These are phyloP conservation scores for Drosophila bocqueti DNA, from an alignment of 1,140 invertebrate species.

Conservation along the genomic window DNA sequence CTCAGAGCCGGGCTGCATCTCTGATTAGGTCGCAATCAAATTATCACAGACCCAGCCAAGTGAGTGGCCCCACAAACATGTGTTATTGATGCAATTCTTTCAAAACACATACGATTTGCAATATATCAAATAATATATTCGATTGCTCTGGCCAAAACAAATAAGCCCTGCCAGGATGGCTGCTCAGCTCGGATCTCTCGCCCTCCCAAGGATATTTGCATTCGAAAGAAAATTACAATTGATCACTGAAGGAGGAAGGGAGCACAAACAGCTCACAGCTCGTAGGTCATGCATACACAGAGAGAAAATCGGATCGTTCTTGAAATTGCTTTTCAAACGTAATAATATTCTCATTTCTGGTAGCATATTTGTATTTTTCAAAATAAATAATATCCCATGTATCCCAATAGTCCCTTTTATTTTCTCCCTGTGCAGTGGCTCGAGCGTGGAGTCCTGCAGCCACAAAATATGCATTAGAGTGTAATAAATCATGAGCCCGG, in stretches of 20 bases:
- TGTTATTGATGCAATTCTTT: slow-evolving; percentile 72
- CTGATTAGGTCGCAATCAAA: slow-evolving; percentile 45
- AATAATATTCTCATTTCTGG: background rate
- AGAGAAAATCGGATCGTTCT: background rate
- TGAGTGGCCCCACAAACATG: slow-evolving; percentile 43
- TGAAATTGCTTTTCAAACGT: background rate
- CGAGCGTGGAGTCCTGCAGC: slow-evolving; percentile 30
- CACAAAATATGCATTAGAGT: slow-evolving; percentile 79
- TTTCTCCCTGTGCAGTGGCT: slow-evolving; percentile 3
- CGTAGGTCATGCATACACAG: slow-evolving; percentile 4
- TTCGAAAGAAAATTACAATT: slow-evolving; percentile 81
- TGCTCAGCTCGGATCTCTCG: slow-evolving; percentile 6
- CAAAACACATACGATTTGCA: slow-evolving; percentile 45
- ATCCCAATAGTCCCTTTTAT: background rate
- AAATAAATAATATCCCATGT: background rate
- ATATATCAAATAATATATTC: slow-evolving; percentile 55
- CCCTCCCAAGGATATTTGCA: slow-evolving; percentile 62
- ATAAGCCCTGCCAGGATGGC: slow-evolving; percentile 36
- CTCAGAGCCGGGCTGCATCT: background rate
- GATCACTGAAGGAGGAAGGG: slow-evolving; percentile 47
- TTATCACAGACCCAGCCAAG: slow-evolving; percentile 31
- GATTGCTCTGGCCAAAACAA: slow-evolving; percentile 62
- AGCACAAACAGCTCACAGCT: slow-evolving; percentile 27
- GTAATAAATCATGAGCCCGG: slow-evolving; percentile 77
- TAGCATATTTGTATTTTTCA: background rate